A percentile compares a stretch with the other conserved stretches of the same genome.
These are phyloP conservation scores for Oreochromis aureus DNA, from an alignment of 2,113 vertebrate species.

Conservation along the genomic window DNA sequence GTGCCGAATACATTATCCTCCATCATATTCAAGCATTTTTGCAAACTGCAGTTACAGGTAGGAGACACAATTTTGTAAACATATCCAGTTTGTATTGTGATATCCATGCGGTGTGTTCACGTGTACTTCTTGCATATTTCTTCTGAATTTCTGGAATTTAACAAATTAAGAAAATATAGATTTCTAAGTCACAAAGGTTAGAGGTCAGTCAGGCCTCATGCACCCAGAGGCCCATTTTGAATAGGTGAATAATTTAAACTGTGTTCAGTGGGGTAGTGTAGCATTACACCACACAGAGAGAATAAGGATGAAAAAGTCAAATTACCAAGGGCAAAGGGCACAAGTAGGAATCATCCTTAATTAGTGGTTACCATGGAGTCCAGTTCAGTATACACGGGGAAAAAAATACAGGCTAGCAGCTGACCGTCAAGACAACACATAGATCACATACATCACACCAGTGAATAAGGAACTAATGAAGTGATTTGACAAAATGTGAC, in stretches of 20 bases:
- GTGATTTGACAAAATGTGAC: neutral
- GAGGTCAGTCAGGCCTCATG: slow-evolving; percentile 47
- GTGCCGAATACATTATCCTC: neutral
- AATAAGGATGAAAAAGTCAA: slow-evolving; percentile 46
- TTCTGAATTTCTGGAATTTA: neutral
- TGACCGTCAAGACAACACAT: slow-evolving; percentile 9
- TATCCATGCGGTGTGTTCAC: neutral
- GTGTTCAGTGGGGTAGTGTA: slow-evolving; percentile 39
- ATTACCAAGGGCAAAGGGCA: slow-evolving; percentile 64
- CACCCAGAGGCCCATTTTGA: slow-evolving; percentile 50
- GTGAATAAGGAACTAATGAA: neutral
- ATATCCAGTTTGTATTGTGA: neutral
- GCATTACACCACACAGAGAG: slow-evolving; percentile 36
- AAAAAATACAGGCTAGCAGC: slow-evolving; percentile 18
- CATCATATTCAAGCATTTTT: neutral
- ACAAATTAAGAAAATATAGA: slow-evolving; percentile 53
- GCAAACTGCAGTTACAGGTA: neutral
- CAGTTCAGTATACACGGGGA: neutral
- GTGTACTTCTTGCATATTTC: neutral
- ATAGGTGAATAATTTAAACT: slow-evolving; percentile 66
- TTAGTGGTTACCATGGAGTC: slow-evolving; percentile 57
- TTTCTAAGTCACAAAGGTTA: slow-evolving; percentile 41
- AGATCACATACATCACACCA: neutral
- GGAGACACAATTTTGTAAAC: neutral
- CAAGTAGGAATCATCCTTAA: slow-evolving; percentile 56